These are phyloP conservation scores for Myodes glareolus DNA, from an alignment of 2,113 vertebrate species.

Conservation along the genomic window DNA sequence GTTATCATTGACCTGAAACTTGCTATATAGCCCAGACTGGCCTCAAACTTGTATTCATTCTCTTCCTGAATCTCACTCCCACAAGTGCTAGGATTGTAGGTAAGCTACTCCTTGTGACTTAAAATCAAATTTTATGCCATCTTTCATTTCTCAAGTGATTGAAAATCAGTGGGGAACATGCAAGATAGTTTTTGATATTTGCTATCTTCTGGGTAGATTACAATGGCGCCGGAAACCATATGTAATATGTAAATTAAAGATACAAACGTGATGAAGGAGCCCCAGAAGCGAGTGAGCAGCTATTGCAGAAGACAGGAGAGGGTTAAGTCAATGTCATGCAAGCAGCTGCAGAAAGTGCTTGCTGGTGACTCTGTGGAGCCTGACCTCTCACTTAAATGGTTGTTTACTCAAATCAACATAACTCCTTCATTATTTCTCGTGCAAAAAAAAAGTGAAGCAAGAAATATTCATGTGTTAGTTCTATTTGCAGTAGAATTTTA, in stretches of 20 bases:
- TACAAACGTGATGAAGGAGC: not conserved
- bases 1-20: not conserved
- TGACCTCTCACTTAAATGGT: conserved; percentile 2
- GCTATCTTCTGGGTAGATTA: not conserved
- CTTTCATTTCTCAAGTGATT: conserved; percentile 11
- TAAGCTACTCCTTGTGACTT: not conserved
- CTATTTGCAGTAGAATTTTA: conserved; percentile 39
- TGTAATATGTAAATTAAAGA: not conserved
- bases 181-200: not conserved
- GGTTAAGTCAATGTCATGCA: not conserved
- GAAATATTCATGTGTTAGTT: not conserved
- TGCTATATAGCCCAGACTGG: not conserved
- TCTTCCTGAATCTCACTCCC: not conserved
- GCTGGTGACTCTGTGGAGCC: not conserved
- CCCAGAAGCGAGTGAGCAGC: not conserved
- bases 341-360: not conserved
- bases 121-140: not conserved
- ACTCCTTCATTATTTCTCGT: not conserved
- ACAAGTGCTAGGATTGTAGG: not conserved
- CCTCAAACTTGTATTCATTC: not conserved
- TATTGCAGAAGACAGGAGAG: not conserved
- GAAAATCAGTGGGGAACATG: not conserved
- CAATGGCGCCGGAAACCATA: not conserved
- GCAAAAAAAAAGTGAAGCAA: conserved; percentile 37
- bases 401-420: conserved; percentile 40